Evolutionary conservation across 2,113 vertebrate species (phyloP).

Genomic region (Pagrus major): DNA sequence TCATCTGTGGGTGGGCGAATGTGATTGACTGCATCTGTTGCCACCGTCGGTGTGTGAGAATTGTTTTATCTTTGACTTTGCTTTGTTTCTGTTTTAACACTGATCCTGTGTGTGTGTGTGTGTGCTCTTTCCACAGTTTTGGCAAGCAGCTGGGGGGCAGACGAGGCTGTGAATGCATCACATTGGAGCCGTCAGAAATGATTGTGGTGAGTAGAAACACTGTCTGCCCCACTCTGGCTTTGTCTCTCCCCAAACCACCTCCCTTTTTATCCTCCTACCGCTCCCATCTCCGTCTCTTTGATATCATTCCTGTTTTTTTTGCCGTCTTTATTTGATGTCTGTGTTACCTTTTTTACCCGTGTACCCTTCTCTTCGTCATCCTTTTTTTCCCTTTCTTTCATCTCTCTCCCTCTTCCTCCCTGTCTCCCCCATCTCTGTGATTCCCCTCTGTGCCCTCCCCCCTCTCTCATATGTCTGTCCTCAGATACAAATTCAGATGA

Average conservation of each 20-base stretch:
- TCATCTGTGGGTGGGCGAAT: slow-evolving; percentile 5
- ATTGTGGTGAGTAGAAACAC: slow-evolving; percentile 92
- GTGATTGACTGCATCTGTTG: slow-evolving; percentile 34
- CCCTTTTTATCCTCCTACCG: slow-evolving; percentile 22
- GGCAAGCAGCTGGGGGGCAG: slow-evolving; percentile 97
- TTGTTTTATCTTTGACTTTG: slow-evolving; percentile 3
- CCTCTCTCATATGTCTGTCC: background rate
- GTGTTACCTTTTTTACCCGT: background rate
- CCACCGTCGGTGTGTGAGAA: background rate
- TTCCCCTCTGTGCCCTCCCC: background rate
- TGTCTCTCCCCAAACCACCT: slow-evolving; percentile 9
- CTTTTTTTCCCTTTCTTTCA: slow-evolving; percentile 35
- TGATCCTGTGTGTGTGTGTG: slow-evolving; percentile 14
- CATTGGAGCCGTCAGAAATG: slow-evolving; percentile 98
- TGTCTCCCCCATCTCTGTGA: slow-evolving; percentile 1
- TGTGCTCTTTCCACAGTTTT: slow-evolving; percentile 86
- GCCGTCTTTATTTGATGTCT: slow-evolving; percentile 62
- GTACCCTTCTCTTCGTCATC: background rate
- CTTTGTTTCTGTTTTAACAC: slow-evolving; percentile 37
- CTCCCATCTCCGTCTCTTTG: slow-evolving; percentile 43
- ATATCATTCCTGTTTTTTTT: slow-evolving; percentile 39
- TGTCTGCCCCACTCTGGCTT: background rate
- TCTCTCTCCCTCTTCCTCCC: slow-evolving; percentile 17
- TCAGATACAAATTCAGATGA: slow-evolving; percentile 23
- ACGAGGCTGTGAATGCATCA: slow-evolving; percentile 97